Conservation (phyloP, 2,113 vertebrate genomes). For the Myrmophylax atrothorax region DNA sequence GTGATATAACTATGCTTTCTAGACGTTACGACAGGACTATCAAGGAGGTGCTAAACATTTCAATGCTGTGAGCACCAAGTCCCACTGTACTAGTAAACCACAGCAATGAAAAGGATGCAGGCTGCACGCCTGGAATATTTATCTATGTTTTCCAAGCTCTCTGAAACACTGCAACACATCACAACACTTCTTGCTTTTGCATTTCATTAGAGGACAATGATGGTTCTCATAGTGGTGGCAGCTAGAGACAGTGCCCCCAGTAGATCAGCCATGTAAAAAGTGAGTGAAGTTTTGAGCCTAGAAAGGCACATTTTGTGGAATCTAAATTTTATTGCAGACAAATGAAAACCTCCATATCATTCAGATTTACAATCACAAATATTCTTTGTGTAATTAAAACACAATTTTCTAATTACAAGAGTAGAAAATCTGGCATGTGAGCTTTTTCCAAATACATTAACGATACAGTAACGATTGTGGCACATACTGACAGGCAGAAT, state of each 20-base stretch:
- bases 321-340: background rate
- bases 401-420: conserved; percentile 1
- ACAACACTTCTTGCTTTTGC: background rate
- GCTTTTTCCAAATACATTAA: background rate
- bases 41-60: background rate
- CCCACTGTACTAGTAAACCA: background rate
- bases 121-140: background rate
- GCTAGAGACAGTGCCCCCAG: background rate
- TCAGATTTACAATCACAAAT: background rate
- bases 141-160: background rate
- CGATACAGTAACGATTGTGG: background rate
- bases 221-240: background rate
- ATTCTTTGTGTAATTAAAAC: conserved; percentile 12
- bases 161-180: background rate
- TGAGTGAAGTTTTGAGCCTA: background rate
- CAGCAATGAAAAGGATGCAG: background rate
- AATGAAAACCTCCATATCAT: background rate
- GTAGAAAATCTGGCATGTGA: background rate
- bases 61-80: background rate
- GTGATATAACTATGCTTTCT: background rate
- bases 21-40: background rate
- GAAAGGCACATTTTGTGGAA: background rate
- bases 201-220: background rate
- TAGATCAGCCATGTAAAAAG: background rate
- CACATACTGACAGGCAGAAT: background rate